Percentiles rank a stretch among this genome's conserved stretches.
phyloP scores from a whole-genome alignment of 30 jellyfish, hydroid and myxozoan genomes.

The Cassiopea xamachana region DNA sequence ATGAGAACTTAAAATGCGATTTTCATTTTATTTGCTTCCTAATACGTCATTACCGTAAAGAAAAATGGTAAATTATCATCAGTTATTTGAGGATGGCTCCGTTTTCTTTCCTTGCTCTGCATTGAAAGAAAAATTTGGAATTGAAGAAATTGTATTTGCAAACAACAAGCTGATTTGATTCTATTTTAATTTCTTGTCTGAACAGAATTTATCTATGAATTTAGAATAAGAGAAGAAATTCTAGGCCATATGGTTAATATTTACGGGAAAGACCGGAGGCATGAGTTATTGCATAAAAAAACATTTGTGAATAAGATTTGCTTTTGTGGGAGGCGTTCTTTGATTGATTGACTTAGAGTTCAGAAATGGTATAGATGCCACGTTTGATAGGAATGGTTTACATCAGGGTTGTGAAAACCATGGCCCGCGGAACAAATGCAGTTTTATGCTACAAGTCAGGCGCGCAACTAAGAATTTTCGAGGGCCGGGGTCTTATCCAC shows the following conservation, averaged over 20 bases:
- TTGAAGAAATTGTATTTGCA: neutral
- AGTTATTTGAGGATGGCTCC: neutral
- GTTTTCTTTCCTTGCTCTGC: neutral
- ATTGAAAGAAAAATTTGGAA: neutral
- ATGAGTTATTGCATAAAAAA: neutral
- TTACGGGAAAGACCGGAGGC: neutral
- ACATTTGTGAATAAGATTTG: neutral
- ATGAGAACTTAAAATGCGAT: neutral
- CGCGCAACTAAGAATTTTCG: too few species aligned
- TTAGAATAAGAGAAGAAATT: neutral
- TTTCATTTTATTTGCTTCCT: neutral
- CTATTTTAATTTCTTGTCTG: neutral
- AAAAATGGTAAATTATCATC: neutral
- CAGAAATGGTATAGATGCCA: neutral
- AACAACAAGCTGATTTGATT: neutral
- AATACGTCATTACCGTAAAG: neutral
- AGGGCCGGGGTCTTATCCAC: too few species aligned
- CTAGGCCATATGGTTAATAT: neutral
- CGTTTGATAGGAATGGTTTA: neutral
- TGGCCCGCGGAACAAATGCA: too few species aligned
- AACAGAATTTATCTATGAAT: neutral
- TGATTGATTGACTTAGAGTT: neutral
- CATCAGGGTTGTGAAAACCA: too few species aligned
- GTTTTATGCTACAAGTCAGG: too few species aligned
- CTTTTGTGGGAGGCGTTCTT: neutral